Percentiles rank a stretch among this genome's conserved stretches.
Evolutionary conservation across 2,797 vertebrate genomes (phyloP).

Genomic region (Diplodus puntazzo): DNA sequence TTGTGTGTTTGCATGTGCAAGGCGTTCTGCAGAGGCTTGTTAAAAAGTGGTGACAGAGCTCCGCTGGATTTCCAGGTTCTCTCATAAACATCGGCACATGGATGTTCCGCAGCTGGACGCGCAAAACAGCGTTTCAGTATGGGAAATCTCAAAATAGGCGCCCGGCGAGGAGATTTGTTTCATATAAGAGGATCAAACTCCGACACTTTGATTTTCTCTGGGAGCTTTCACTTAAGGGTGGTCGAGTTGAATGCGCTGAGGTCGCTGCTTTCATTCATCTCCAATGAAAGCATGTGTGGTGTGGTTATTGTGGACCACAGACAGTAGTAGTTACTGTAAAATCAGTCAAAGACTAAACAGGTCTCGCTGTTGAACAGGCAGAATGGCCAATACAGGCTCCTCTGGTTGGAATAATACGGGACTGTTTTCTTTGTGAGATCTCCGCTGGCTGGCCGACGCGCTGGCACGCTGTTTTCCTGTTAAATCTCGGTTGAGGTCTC

Average conservation of each 20-base stretch:
- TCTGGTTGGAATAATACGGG: constrained; percentile 67
- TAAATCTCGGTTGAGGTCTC: constrained; percentile 56
- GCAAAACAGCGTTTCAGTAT: constrained; percentile 7
- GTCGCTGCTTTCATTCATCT: constrained; percentile 74
- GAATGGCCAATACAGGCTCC: constrained; percentile 52
- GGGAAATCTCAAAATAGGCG: constrained; percentile 43
- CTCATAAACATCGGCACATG: constrained; percentile 59
- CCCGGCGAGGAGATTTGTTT: constrained; percentile 39
- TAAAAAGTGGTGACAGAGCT: constrained; percentile 54
- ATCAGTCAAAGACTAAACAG: constrained; percentile 61
- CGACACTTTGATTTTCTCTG: constrained; percentile 56
- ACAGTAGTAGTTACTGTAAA: constrained; percentile 74
- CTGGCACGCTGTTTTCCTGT: constrained; percentile 72
- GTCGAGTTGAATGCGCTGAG: constrained; percentile 62
- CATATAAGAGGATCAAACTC: constrained; percentile 28
- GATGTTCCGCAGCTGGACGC: constrained; percentile 62
- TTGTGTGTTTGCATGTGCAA: constrained; percentile 42
- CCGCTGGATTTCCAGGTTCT: constrained; percentile 50
- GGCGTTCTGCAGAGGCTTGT: constrained; percentile 54
- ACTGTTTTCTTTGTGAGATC: constrained; percentile 73
- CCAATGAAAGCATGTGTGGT: constrained; percentile 75
- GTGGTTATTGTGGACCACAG: constrained; percentile 73
- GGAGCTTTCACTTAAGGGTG: constrained; percentile 63
- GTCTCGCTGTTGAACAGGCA: constrained; percentile 55
- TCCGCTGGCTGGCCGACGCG: constrained; percentile 44